Evolutionary conservation across 92 coral and sea anemone species (phyloP).

Genomic region (Metridium senile): DNA sequence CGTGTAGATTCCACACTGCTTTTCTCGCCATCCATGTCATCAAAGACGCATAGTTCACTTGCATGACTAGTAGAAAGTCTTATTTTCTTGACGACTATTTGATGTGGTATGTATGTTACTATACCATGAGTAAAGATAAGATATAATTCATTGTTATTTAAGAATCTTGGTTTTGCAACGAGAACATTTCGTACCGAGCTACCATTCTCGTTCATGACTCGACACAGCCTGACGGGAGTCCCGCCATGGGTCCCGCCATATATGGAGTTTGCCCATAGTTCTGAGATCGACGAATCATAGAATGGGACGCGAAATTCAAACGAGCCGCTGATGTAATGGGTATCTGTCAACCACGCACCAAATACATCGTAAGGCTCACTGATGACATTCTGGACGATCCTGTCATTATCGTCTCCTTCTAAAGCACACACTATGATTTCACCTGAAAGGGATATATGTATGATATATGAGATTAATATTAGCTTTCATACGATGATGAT

Average conservation of each 20-base stretch:
- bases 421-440: slow-evolving; percentile 68
- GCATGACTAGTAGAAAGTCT: neutral
- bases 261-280: slow-evolving; percentile 74
- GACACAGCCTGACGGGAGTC: slow-evolving; percentile 48
- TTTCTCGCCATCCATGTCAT: neutral
- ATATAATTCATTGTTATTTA: slow-evolving; percentile 28
- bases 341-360: slow-evolving; percentile 80
- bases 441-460: slow-evolving; percentile 49
- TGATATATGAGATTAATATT: neutral
- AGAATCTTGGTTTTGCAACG: slow-evolving; percentile 53
- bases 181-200: slow-evolving; percentile 86
- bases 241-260: slow-evolving; percentile 16
- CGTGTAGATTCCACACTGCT: neutral
- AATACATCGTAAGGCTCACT: slow-evolving; percentile 88
- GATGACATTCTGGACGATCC: slow-evolving; percentile 46
- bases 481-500: neutral
- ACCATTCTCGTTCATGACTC: slow-evolving; percentile 62
- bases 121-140: slow-evolving; percentile 83
- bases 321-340: slow-evolving; percentile 66
- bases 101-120: slow-evolving; percentile 78
- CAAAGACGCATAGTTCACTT: neutral
- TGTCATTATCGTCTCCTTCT: slow-evolving; percentile 23
- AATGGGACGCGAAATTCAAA: slow-evolving; percentile 71
- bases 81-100: slow-evolving; percentile 65
- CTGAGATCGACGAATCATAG: slow-evolving; percentile 68